These are phyloP conservation scores for Teleogryllus occipitalis DNA, from an alignment of 1,140 invertebrate species.

Conservation along the genomic window DNA sequence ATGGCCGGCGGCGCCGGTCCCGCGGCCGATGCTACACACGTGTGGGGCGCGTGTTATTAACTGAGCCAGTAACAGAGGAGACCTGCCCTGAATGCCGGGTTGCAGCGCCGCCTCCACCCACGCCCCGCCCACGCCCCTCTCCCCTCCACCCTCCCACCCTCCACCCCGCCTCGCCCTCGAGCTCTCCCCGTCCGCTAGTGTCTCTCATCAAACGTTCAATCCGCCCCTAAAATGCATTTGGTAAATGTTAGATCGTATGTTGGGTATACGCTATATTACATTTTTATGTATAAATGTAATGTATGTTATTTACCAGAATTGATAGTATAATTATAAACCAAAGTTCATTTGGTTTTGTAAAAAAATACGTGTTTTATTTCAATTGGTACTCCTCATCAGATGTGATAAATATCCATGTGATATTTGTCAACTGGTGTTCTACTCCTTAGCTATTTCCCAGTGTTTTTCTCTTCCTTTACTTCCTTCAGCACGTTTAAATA, in stretches of 20 bases:
- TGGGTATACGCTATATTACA: constrained; percentile 4
- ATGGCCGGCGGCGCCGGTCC: too few species aligned
- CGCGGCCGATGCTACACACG: background rate
- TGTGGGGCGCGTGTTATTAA: background rate
- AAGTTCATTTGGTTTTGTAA: background rate
- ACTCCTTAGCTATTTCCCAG: too few species aligned
- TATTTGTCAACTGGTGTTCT: too few species aligned
- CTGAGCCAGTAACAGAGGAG: background rate
- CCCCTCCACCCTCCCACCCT: background rate
- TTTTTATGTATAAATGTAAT: constrained; percentile 6
- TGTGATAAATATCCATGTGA: too few species aligned
- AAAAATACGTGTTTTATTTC: constrained; percentile 1
- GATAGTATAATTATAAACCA: constrained; percentile 6
- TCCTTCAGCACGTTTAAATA: too few species aligned
- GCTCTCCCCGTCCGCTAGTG: too few species aligned
- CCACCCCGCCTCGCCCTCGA: too few species aligned
- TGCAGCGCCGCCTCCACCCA: too few species aligned
- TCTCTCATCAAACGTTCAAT: too few species aligned
- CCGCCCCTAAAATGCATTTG: background rate
- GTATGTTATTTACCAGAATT: constrained; percentile 5
- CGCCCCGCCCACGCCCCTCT: background rate
- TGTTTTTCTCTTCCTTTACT: too few species aligned
- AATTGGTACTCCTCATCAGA: too few species aligned
- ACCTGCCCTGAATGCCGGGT: background rate
- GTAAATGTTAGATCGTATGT: constrained; percentile 5